Percentiles rank a stretch among this genome's conserved stretches.
Conservation (phyloP, 2,113 vertebrate genomes). For the Arizona elegans region DNA sequence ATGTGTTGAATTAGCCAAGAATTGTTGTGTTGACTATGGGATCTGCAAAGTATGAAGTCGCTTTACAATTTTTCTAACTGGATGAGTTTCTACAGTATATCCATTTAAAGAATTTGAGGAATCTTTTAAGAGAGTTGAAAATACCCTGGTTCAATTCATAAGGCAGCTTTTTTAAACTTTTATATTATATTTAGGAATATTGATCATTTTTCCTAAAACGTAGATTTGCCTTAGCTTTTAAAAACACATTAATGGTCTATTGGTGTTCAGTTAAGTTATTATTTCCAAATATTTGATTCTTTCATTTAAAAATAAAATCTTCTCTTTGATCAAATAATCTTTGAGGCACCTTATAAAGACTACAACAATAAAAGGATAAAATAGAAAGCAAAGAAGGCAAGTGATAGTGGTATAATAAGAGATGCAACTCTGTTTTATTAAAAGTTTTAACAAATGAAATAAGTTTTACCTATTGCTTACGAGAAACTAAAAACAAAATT, state of each 20-base stretch:
- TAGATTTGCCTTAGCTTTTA: not conserved
- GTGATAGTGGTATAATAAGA: not conserved
- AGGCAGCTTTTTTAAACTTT: not conserved
- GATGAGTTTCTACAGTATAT: not conserved
- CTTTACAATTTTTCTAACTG: not conserved
- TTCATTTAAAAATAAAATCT: not conserved
- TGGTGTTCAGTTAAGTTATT: not conserved
- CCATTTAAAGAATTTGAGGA: not conserved
- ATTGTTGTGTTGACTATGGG: not conserved
- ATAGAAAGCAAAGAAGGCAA: not conserved
- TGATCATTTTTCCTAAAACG: not conserved
- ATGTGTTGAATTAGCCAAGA: not conserved
- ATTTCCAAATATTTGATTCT: not conserved
- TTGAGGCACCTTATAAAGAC: conserved; percentile 27
- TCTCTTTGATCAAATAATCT: not conserved
- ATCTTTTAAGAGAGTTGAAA: not conserved
- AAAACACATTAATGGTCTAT: not conserved
- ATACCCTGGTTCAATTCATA: not conserved
- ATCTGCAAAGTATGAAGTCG: not conserved
- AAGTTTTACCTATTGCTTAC: not conserved
- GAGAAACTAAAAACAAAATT: not conserved
- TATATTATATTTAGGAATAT: not conserved
- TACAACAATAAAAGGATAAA: not conserved
- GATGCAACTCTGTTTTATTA: not conserved
- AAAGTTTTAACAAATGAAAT: not conserved